Conservation (phyloP, 2,888 invertebrate species). For the Galerucella nymphaeae region DNA sequence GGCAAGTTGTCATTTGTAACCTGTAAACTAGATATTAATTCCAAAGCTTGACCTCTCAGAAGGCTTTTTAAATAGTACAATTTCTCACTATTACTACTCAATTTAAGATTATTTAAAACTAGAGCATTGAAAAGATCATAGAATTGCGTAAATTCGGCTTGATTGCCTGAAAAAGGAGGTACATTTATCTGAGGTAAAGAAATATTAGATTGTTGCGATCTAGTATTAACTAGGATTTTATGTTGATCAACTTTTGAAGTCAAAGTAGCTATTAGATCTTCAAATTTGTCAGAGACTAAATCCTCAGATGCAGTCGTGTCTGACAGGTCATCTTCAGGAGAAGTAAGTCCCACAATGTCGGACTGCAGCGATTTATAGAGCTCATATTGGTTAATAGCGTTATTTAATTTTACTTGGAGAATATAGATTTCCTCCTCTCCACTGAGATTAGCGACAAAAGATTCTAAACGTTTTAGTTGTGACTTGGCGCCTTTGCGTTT, state of each 20-base stretch:
- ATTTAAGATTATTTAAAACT: background rate
- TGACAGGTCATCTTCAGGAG: background rate
- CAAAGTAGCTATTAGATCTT: constrained; percentile 3
- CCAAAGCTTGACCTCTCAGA: background rate
- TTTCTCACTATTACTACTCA: constrained; percentile 1
- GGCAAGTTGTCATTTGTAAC: constrained; percentile 2
- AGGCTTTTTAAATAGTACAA: constrained; percentile 5
- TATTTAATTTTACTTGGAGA: background rate
- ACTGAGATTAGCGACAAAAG: background rate
- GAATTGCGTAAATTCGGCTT: background rate
- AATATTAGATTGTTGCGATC: constrained; percentile 2
- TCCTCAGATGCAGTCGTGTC: constrained; percentile 2
- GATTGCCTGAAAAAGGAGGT: background rate
- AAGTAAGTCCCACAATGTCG: constrained; percentile 2
- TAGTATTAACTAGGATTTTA: background rate
- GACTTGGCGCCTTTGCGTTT: background rate
- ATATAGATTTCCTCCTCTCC: background rate
- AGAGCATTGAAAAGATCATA: constrained; percentile 6
- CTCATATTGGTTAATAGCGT: constrained; percentile 3
- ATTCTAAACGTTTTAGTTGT: background rate
- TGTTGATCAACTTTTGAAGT: background rate
- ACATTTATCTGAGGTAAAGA: constrained; percentile 6
- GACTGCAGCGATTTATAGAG: constrained; percentile 8
- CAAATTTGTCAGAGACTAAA: constrained; percentile 2
- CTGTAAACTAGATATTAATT: background rate